Evolutionary conservation across 2,888 invertebrate species (phyloP), one percentile per base, ranked within the genome.

Genomic region (Nymphalis c-album): DNA sequence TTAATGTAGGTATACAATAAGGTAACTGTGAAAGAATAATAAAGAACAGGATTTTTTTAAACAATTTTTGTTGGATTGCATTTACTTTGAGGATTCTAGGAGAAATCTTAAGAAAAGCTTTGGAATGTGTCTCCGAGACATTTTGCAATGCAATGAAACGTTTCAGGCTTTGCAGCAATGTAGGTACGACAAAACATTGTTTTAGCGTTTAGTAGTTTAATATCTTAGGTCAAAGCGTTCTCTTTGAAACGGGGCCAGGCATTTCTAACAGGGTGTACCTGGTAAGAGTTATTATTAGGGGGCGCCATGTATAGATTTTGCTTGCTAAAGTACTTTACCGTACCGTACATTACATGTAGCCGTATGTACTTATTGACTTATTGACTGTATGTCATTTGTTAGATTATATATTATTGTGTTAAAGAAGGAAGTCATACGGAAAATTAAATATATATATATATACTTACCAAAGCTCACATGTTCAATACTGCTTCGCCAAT

Each of bases 161-260:
- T 57, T 61, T 61, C 53, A 61, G 47, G 31, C 26, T 63, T 63
- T 70, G 66, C 50, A 53, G 46, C 57, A 63, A 60, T 50, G 48
- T 64, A 69, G 60, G 60, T 40, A 57, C 57, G 31, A 57, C 57
- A 35, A 51, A 67, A 69, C 64, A 64, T 64, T 62, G 58, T 63
- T 47, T 48, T 45, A 61, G 47, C 63, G 63, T 67, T 70, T 67
- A 67, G 64, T 58, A 70, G 59, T 67, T 63, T 57, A 70, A 70
- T 67, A 70, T 64, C 67, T 61, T 63, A 55, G 60, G 60, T 64
- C 70, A 67, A 70, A 61, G 64, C 51, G 63, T 55, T 58, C 63
- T 63, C 55, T 60, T 60, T 59, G 64, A 58, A 64, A 64, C 58
- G 64, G 59, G 61, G 70, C 47, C 58, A 64, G 67, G 67, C 67